Evolutionary conservation across 2,113 vertebrate species (phyloP).

Genomic region (Neogobius melanostomus): DNA sequence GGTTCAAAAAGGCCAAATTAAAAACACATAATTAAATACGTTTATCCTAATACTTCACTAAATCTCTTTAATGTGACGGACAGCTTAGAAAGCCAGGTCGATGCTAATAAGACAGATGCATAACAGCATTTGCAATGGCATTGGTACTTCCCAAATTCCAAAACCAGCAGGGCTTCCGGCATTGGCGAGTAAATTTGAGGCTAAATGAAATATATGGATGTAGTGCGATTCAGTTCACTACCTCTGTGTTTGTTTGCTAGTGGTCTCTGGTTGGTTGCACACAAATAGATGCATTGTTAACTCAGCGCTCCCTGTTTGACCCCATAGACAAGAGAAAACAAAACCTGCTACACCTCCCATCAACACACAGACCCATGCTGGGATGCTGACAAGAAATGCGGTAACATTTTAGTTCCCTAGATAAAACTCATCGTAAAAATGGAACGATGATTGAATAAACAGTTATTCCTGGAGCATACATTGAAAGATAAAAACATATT

Average conservation of each 20-base stretch:
- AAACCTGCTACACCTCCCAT: constrained; percentile 59
- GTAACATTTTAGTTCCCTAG: background rate
- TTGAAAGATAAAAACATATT: too few species aligned
- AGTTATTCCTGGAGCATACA: too few species aligned
- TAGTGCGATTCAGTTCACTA: constrained; percentile 67
- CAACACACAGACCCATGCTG: constrained; percentile 20
- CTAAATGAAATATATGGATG: constrained; percentile 51
- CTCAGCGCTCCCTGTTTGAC: constrained; percentile 63
- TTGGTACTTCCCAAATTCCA: constrained; percentile 28
- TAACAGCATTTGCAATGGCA: constrained; percentile 9
- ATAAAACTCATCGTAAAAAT: too few species aligned
- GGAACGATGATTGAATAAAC: too few species aligned
- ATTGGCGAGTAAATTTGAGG: constrained; percentile 41
- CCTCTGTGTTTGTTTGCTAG: constrained; percentile 70
- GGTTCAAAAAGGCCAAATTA: too few species aligned
- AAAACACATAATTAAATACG: too few species aligned
- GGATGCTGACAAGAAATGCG: background rate
- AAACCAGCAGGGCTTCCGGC: constrained; percentile 37
- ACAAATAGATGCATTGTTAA: constrained; percentile 73
- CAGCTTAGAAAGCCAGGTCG: background rate
- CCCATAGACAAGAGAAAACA: constrained; percentile 62
- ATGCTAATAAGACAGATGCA: background rate
- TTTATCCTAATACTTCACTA: too few species aligned
- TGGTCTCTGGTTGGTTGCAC: constrained; percentile 71
- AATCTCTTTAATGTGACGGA: background rate